A percentile compares a stretch with the other conserved stretches of the same genome.
These are phyloP conservation scores for Nerophis lumbriciformis DNA, from an alignment of 2,113 vertebrate species.

Conservation along the genomic window DNA sequence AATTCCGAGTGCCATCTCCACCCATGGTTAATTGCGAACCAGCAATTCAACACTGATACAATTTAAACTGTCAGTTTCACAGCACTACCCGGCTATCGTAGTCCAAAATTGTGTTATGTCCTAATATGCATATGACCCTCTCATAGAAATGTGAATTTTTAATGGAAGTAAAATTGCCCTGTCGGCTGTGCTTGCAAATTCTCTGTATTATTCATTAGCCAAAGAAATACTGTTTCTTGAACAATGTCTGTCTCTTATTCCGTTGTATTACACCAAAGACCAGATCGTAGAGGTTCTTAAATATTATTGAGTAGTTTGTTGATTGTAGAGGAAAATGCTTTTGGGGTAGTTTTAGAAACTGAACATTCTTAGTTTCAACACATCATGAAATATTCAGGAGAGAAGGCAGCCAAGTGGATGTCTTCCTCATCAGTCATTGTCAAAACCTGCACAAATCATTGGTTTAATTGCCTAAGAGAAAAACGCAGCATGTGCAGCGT, in stretches of 20 bases:
- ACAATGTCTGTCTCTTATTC: neutral
- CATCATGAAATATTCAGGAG: neutral
- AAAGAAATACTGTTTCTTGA: constrained; percentile 34
- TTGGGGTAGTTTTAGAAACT: constrained; percentile 17
- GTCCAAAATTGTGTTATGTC: constrained; percentile 19
- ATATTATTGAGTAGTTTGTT: neutral
- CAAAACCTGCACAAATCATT: constrained; percentile 25
- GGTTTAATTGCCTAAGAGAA: constrained; percentile 19
- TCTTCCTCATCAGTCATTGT: constrained; percentile 28
- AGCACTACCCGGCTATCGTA: neutral
- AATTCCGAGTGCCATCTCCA: too few relatives aligned
- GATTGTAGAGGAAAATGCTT: neutral
- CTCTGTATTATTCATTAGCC: constrained; percentile 45
- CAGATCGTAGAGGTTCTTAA: neutral
- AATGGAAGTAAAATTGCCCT: constrained; percentile 47
- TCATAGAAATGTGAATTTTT: constrained; percentile 41
- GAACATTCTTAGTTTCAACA: too few relatives aligned
- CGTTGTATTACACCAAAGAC: neutral
- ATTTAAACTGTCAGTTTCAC: constrained; percentile 9
- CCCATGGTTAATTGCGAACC: too few relatives aligned
- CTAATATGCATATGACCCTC: constrained; percentile 35
- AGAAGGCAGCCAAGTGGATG: constrained; percentile 4
- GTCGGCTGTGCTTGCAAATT: constrained; percentile 32
- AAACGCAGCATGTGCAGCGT: neutral
- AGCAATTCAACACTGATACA: neutral